Evolutionary conservation across 2,797 vertebrate genomes (phyloP), one percentile per base, ranked within the genome.

Genomic region (Melanogrammus aeglefinus): DNA sequence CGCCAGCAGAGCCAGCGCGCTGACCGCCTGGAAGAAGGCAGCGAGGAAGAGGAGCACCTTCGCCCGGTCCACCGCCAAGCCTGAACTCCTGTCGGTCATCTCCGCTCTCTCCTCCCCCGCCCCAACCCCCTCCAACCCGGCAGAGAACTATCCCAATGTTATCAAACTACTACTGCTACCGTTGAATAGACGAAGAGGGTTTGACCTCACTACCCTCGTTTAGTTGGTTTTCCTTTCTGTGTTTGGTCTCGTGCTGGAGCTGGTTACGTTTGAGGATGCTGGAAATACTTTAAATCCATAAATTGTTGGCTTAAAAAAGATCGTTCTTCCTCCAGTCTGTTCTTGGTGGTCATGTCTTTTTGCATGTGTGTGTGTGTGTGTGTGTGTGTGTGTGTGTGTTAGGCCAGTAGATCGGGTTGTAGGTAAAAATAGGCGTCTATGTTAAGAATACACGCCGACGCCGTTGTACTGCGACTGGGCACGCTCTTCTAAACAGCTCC

Each of bases 1-100:
- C 75, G 96, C 88, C 86, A 98, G 87, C 85, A 94, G 94, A 76
- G 94, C 89, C 75, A 97, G 89, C 82, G 92, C 91, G 0, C 95
- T 96, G 0, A 94, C 74, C 13, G 95, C 95, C 16, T 95, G 96
- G 35, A 94, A 96, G 76, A 97, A 93, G 27, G 95, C 92, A 71
- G 95, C 95, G 85, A 96, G 94, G 88, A 96, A 96, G 83, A 94
- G 90, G 3, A 92, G 92, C 6, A 95, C 85, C 0, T 89, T 94
- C 70, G 94, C 77, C 86, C 89, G 95, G 94, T 18, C 71, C 27
- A 14, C 71, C 31, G 35, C 18, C 18, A 12, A 38, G 33, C 44
- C 4, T 18, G 47, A 16, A 8, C 1, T 57, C 7, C 51, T 73
- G 66, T 79, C 74, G 76, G 78, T 31, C 69, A 70, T 27, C 14